Conservation (phyloP, 2,888 invertebrate genomes). For the Synanthedon formicaeformis region DNA sequence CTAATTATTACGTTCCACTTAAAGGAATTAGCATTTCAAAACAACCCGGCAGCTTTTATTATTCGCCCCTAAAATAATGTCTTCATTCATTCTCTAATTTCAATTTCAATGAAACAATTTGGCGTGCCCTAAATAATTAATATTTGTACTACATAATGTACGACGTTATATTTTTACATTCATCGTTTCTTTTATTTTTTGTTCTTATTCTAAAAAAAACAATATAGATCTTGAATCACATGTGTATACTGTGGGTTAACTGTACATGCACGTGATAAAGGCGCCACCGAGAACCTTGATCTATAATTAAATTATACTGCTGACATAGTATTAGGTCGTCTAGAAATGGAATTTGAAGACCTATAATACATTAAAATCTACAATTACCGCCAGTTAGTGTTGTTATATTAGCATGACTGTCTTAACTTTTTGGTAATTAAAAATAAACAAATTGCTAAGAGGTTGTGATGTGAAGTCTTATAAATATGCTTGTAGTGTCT, state of each 20-base stretch:
- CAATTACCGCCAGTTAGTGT: neutral
- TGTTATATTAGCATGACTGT: no score
- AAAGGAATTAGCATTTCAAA: slow-evolving; percentile 32
- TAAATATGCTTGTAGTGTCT: no score
- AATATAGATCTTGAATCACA: neutral
- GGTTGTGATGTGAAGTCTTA: no score
- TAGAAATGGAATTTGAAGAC: neutral
- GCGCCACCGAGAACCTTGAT: neutral
- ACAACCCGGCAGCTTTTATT: slow-evolving; percentile 27
- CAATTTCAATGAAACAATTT: slow-evolving; percentile 28
- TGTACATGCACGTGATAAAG: neutral
- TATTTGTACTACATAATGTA: slow-evolving; percentile 18
- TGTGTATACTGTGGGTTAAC: neutral
- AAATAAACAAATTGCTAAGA: no score
- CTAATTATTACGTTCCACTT: slow-evolving; percentile 17
- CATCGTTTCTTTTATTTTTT: no score
- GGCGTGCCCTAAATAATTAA: slow-evolving; percentile 33
- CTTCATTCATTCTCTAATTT: slow-evolving; percentile 28
- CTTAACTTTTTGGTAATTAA: no score
- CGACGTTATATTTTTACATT: no score
- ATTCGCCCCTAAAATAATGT: slow-evolving; percentile 28
- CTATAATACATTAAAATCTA: neutral
- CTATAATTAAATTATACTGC: neutral
- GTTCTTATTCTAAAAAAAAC: no score
- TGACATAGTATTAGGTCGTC: neutral